Conservation (phyloP, 2,888 invertebrate species). For the Axea sp. region DNA sequence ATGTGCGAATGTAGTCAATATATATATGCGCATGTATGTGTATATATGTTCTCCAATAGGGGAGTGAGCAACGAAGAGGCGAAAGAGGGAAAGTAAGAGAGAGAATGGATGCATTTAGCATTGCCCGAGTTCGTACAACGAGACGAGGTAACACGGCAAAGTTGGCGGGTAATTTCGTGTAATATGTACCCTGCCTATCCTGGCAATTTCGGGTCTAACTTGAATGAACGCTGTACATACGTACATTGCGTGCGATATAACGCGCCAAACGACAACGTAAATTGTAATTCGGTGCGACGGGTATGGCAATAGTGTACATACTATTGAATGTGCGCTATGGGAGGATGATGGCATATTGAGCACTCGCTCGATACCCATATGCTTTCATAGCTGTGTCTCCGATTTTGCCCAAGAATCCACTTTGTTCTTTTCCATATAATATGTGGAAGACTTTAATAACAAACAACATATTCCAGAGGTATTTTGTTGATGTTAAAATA, state of each 20-base stretch:
- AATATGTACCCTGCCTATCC: slow-evolving; percentile 58
- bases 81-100: background rate
- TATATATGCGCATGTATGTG: background rate
- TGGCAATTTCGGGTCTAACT: slow-evolving; percentile 54
- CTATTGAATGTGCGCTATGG: slow-evolving; percentile 52
- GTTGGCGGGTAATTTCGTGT: slow-evolving; percentile 58
- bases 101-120: slow-evolving; percentile 38
- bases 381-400: background rate
- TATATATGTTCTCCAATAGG: no score
- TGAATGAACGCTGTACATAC: slow-evolving; percentile 37
- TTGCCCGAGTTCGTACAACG: slow-evolving; percentile 31
- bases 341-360: slow-evolving; percentile 47
- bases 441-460: slow-evolving; percentile 6
- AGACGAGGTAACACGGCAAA: slow-evolving; percentile 39
- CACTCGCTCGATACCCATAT: slow-evolving; percentile 40
- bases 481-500: no score
- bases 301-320: slow-evolving; percentile 60
- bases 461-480: no score
- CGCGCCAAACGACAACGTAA: slow-evolving; percentile 67
- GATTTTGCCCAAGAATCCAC: slow-evolving; percentile 5
- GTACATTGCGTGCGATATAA: slow-evolving; percentile 59
- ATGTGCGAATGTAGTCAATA: slow-evolving; percentile 14
- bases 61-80: background rate
- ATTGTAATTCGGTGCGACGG: slow-evolving; percentile 66
- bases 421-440: slow-evolving; percentile 10